Evolutionary conservation across 2,113 vertebrate genomes (phyloP).

Genomic region (Piaya cayana): DNA sequence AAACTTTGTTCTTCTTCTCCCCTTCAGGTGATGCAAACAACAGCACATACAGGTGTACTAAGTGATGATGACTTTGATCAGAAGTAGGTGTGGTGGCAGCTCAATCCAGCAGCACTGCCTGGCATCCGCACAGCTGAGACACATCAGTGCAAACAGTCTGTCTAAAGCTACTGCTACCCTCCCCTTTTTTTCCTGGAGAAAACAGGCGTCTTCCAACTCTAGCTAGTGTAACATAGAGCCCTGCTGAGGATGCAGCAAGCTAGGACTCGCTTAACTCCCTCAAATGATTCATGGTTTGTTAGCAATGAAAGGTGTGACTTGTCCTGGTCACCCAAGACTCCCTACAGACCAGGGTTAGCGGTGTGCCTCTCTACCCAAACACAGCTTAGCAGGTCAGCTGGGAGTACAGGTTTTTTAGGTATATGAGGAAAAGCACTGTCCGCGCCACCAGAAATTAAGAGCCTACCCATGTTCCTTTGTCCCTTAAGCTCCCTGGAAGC

Average conservation of each 20-base stretch:
- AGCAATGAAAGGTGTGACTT: background rate
- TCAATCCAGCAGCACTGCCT: background rate
- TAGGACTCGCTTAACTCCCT: background rate
- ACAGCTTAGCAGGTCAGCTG: background rate
- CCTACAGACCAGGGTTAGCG: background rate
- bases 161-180: background rate
- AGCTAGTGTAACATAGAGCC: background rate
- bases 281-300: background rate
- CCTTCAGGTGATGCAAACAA: background rate
- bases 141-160: accelerated
- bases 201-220: background rate
- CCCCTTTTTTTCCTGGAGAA: background rate
- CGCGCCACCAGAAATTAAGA: background rate
- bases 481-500: background rate
- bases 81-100: background rate
- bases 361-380: background rate
- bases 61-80: background rate
- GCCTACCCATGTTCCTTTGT: background rate
- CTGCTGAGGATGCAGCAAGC: background rate
- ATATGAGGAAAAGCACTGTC: background rate
- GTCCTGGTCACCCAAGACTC: background rate
- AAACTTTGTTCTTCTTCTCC: background rate
- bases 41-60: background rate
- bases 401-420: background rate
- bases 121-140: background rate